A percentile compares a stretch with the other conserved stretches of the same genome.
Evolutionary conservation across 2,888 invertebrate genomes (phyloP).

Genomic region (Hermaeophaga mercurialis): DNA sequence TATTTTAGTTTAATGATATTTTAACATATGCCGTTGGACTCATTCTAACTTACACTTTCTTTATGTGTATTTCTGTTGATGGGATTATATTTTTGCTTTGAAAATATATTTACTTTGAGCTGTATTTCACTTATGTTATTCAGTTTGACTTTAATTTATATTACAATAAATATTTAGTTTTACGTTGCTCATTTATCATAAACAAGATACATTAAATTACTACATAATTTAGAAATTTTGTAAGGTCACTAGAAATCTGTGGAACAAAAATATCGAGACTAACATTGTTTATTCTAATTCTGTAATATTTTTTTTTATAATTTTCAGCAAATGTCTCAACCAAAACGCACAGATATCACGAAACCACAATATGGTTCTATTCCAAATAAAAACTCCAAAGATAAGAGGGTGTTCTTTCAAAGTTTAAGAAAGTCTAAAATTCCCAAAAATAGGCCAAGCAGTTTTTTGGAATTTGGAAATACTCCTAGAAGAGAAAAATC

Average conservation of each 20-base stretch:
- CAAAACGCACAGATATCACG: not conserved
- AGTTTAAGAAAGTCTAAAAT: constrained; percentile 5
- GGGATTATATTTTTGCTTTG: too few relatives aligned
- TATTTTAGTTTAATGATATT: too few relatives aligned
- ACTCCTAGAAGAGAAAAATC: constrained; percentile 10
- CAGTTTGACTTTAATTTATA: not conserved
- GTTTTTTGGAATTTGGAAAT: not conserved
- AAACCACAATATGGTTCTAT: constrained; percentile 12
- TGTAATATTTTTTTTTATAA: too few relatives aligned
- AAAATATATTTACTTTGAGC: not conserved
- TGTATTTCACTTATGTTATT: not conserved
- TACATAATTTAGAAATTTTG: too few relatives aligned
- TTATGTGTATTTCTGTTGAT: too few relatives aligned
- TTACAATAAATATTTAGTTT: constrained; percentile 2
- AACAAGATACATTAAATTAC: not conserved
- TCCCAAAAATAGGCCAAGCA: not conserved
- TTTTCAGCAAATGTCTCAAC: constrained; percentile 20
- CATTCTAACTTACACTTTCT: too few relatives aligned
- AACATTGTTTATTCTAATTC: too few relatives aligned
- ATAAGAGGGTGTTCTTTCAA: constrained; percentile 6
- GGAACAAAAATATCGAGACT: too few relatives aligned
- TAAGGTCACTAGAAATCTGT: too few relatives aligned
- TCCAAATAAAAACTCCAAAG: constrained; percentile 13
- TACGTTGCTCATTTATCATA: not conserved
- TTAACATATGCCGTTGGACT: too few relatives aligned